Conservation (phyloP, 2,797 vertebrate genomes). For the Phaenicophaeus curvirostris region DNA sequence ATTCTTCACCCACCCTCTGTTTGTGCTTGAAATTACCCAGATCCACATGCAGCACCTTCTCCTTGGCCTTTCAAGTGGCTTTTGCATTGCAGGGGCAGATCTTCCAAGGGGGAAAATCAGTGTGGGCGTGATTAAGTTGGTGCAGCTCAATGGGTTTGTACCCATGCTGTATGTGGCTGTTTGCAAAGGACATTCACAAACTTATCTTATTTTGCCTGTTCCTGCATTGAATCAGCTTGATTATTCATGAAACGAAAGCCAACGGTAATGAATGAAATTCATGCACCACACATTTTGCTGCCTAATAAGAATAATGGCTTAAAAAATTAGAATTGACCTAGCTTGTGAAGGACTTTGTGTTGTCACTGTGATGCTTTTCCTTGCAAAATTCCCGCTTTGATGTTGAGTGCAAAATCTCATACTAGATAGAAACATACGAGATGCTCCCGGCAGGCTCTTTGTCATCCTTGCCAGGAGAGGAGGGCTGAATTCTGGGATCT, state of each 20-base stretch:
- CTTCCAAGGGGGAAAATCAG: background rate
- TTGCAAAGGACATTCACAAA: background rate
- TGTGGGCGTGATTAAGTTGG: too few species aligned
- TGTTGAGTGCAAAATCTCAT: background rate
- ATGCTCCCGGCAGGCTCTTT: background rate
- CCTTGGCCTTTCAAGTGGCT: background rate
- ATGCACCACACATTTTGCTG: background rate
- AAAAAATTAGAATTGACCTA: background rate
- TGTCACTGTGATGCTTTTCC: background rate
- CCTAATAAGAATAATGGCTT: background rate
- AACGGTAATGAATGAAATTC: background rate
- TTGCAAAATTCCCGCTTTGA: background rate
- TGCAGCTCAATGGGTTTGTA: background rate
- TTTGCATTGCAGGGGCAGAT: background rate
- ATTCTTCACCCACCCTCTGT: too few species aligned
- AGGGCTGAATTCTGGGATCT: background rate
- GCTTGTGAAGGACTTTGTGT: background rate
- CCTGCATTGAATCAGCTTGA: background rate
- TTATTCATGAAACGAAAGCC: background rate
- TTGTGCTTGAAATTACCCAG: too few species aligned
- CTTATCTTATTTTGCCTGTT: background rate
- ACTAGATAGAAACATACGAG: background rate
- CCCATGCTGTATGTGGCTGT: fast-evolving
- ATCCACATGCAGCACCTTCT: too few species aligned
- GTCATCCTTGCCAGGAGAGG: background rate